Conservation (phyloP, 2,888 invertebrate species). For the Hipparchia semele region DNA sequence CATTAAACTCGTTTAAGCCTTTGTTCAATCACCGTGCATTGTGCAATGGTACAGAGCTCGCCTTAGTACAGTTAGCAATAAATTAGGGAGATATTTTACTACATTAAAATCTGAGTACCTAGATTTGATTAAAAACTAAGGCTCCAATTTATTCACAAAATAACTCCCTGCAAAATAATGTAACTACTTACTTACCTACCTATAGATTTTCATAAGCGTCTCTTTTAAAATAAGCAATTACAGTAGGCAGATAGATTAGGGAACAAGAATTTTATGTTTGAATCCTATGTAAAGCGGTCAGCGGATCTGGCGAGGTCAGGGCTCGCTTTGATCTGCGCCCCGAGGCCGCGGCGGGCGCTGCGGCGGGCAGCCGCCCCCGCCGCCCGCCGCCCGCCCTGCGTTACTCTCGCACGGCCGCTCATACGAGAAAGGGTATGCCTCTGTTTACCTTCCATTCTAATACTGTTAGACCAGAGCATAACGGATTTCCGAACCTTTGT, state of each 20-base stretch:
- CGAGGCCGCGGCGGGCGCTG: not conserved
- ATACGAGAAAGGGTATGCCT: slow-evolving; percentile 21
- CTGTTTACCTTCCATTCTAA: slow-evolving; percentile 37
- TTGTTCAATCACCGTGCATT: no score
- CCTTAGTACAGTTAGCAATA: no score
- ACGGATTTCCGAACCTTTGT: slow-evolving; percentile 23
- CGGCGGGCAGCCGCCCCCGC: not conserved
- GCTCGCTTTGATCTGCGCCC: not conserved
- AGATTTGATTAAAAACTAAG: no score
- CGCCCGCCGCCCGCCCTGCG: not conserved
- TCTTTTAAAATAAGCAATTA: no score
- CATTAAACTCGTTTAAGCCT: no score
- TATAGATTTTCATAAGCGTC: no score
- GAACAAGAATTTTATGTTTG: not conserved
- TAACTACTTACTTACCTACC: no score
- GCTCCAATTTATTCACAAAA: no score
- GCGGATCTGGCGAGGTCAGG: not conserved
- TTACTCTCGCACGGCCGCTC: slow-evolving; percentile 11
- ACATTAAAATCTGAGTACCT: no score
- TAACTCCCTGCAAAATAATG: no score
- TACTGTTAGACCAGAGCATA: slow-evolving; percentile 30
- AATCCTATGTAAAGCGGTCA: not conserved
- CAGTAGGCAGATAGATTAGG: not conserved
- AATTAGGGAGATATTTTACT: no score
- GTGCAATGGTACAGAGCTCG: no score